Conservation (phyloP, 2,888 invertebrate genomes). For the Netelia fuscicornis region DNA sequence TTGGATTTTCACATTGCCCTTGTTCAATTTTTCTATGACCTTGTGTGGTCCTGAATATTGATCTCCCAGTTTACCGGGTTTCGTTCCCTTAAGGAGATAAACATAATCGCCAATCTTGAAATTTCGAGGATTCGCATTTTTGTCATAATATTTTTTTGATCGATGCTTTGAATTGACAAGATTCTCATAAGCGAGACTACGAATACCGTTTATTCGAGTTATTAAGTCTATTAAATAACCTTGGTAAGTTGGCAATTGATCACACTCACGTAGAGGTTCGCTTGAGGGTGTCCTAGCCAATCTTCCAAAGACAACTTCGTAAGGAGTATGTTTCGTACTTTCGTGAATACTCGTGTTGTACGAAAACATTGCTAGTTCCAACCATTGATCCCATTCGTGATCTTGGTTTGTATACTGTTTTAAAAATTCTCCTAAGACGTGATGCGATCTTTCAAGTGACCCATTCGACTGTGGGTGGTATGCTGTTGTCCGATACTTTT, state of each 20-base stretch:
- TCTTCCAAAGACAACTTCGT: neutral
- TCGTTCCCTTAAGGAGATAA: too few species aligned
- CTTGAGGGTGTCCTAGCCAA: slow-evolving; percentile 11
- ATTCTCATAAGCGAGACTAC: too few species aligned
- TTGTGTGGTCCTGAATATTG: too few species aligned
- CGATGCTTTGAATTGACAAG: too few species aligned
- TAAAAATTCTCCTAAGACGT: neutral
- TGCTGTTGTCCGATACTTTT: slow-evolving; percentile 20
- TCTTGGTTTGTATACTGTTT: slow-evolving; percentile 14
- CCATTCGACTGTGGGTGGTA: slow-evolving; percentile 19
- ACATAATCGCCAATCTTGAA: too few species aligned
- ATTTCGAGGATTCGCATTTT: too few species aligned
- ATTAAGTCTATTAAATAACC: slow-evolving; percentile 49
- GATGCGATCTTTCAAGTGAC: slow-evolving; percentile 21
- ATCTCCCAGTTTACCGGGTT: too few species aligned
- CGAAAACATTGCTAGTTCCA: neutral
- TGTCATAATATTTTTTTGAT: too few species aligned
- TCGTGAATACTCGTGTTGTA: slow-evolving; percentile 1
- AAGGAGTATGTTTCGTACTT: neutral
- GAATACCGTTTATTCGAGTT: too few species aligned
- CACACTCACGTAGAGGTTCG: neutral
- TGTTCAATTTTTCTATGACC: too few species aligned
- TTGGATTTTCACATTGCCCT: too few species aligned
- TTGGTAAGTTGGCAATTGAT: slow-evolving; percentile 35
- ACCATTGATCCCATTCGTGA: slow-evolving; percentile 5